A percentile compares a stretch with the other conserved stretches of the same genome.
phyloP scores from a whole-genome alignment of 1,140 invertebrate species.

The Leptinotarsa undecemlineata region DNA sequence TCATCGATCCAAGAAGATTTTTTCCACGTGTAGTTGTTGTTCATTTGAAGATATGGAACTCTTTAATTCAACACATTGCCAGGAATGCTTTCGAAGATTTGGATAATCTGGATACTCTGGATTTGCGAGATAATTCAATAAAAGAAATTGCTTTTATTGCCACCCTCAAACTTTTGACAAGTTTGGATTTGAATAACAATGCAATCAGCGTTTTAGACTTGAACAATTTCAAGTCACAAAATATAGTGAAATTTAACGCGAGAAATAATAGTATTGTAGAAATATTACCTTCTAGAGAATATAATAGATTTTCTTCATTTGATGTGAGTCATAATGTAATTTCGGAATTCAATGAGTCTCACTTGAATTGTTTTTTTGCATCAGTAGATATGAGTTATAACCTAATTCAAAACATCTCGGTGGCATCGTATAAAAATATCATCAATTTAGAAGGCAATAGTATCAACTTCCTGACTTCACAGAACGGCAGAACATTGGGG shows the following conservation, averaged over 20 bases:
- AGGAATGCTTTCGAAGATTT: not conserved
- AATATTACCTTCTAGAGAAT: not conserved
- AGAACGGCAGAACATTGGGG: accelerated
- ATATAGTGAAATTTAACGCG: not conserved
- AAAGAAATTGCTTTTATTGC: not conserved
- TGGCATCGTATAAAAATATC: not conserved
- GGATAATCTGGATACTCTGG: not conserved
- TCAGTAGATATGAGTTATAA: not conserved
- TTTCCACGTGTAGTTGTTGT: not conserved
- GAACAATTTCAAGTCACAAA: not conserved
- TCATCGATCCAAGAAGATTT: not conserved
- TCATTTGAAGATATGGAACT: not conserved
- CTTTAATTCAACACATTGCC: not conserved
- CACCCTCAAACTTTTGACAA: not conserved
- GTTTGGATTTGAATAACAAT: not conserved
- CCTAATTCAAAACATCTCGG: not conserved
- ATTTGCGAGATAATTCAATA: not conserved
- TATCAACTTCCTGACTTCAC: not conserved
- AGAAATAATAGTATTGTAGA: not conserved
- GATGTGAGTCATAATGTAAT: not conserved
- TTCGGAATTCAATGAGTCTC: not conserved
- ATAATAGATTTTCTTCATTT: not conserved
- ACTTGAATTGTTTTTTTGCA: not conserved
- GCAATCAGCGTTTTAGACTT: not conserved
- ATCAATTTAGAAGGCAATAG: not conserved